Conservation (phyloP, 2,797 vertebrate genomes). For the Typhlichthys eigenmanni region DNA sequence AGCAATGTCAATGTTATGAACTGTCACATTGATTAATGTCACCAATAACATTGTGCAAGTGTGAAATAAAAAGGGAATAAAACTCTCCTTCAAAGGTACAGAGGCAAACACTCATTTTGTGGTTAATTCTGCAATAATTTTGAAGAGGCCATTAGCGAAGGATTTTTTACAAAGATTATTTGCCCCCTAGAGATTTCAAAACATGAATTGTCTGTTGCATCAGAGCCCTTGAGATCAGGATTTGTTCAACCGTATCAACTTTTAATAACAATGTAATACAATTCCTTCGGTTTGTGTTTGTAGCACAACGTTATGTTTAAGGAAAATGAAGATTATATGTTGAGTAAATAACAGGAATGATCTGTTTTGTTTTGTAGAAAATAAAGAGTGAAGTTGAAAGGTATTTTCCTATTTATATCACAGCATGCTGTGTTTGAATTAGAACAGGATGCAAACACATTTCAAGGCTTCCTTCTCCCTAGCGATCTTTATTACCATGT, state of each 20-base stretch:
- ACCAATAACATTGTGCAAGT: not conserved
- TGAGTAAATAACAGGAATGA: not conserved
- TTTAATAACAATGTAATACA: too few species aligned
- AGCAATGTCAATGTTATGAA: too few species aligned
- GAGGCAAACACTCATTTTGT: not conserved
- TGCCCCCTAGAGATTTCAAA: too few species aligned
- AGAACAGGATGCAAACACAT: slow-evolving; percentile 4
- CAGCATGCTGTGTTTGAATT: slow-evolving; percentile 6
- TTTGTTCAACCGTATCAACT: too few species aligned
- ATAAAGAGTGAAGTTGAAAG: slow-evolving; percentile 1
- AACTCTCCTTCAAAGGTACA: not conserved
- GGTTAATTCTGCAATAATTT: slow-evolving; percentile 6
- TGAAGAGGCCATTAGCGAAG: slow-evolving; percentile 8
- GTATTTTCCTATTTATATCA: slow-evolving; percentile 5
- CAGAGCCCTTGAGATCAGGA: too few species aligned
- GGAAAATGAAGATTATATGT: not conserved
- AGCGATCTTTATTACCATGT: not conserved
- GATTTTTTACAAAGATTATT: not conserved
- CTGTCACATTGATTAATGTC: not conserved
- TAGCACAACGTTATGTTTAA: too few species aligned
- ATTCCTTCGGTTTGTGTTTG: too few species aligned
- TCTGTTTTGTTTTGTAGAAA: slow-evolving; percentile 2
- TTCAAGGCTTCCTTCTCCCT: not conserved
- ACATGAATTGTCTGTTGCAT: too few species aligned
- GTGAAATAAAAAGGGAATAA: not conserved